Conservation (phyloP, 2,113 vertebrate species). For the Chloebia gouldiae region DNA sequence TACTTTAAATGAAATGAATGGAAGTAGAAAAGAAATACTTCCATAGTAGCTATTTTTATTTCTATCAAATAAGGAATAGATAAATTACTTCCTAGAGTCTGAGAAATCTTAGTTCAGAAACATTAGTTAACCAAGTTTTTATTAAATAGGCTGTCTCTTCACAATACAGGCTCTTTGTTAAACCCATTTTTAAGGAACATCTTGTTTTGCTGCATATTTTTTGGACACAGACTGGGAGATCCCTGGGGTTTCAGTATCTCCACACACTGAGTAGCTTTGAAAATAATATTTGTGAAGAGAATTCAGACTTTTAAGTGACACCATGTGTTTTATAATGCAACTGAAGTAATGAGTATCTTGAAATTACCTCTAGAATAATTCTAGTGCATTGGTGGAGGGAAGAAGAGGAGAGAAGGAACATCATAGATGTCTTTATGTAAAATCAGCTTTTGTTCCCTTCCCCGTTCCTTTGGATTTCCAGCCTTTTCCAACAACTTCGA, state of each 20-base stretch:
- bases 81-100: neutral
- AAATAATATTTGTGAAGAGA: neutral
- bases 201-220: neutral
- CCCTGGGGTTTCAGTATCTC: neutral
- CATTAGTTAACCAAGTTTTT: neutral
- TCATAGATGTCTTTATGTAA: neutral
- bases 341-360: neutral
- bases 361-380: neutral
- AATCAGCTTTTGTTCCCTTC: neutral
- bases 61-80: neutral
- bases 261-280: neutral
- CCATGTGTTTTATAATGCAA: neutral
- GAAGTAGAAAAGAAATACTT: neutral
- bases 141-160: neutral
- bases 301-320: neutral
- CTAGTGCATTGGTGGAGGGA: neutral
- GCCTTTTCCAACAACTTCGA: constrained; percentile 26
- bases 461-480: neutral
- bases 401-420: neutral
- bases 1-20: neutral
- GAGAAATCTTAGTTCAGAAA: neutral
- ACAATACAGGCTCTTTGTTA: neutral
- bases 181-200: neutral
- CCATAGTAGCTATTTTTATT: neutral
- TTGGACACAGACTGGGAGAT: neutral